Percentiles rank a stretch among this genome's conserved stretches.
Evolutionary conservation across 2,797 vertebrate species (phyloP).

Genomic region (Nannoperca obscura): DNA sequence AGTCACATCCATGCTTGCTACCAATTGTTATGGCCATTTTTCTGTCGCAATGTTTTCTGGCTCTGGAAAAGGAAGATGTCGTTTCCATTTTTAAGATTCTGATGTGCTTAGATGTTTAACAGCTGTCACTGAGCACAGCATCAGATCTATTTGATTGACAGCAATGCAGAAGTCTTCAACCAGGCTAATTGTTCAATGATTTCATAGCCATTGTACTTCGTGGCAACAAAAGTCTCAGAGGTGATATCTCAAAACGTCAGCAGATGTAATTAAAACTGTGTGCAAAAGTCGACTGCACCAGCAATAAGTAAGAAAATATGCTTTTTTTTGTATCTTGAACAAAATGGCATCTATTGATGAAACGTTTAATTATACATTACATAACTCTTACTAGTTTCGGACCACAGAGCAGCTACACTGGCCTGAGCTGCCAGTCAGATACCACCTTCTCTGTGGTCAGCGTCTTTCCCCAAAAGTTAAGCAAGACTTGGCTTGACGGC

Average conservation of each 20-base stretch:
- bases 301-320: not conserved
- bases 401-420: constrained; percentile 20
- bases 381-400: not conserved
- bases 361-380: constrained; percentile 20
- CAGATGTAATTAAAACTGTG: not conserved
- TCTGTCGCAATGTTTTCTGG: too few relatives aligned
- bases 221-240: not conserved
- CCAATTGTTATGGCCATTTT: not conserved
- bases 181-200: not conserved
- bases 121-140: not conserved
- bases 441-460: constrained; percentile 43
- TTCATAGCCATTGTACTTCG: not conserved
- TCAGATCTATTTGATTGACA: not conserved
- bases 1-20: not conserved
- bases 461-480: constrained; percentile 40
- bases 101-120: not conserved
- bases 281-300: not conserved
- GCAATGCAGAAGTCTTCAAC: not conserved
- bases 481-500: constrained; percentile 37
- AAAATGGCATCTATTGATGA: constrained; percentile 1
- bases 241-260: not conserved
- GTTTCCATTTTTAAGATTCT: not conserved
- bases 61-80: not conserved
- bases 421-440: constrained; percentile 26
- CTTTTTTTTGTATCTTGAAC: not conserved